phyloP scores from a whole-genome alignment of 2,113 vertebrate species.

The Hippopotamus amphibius region DNA sequence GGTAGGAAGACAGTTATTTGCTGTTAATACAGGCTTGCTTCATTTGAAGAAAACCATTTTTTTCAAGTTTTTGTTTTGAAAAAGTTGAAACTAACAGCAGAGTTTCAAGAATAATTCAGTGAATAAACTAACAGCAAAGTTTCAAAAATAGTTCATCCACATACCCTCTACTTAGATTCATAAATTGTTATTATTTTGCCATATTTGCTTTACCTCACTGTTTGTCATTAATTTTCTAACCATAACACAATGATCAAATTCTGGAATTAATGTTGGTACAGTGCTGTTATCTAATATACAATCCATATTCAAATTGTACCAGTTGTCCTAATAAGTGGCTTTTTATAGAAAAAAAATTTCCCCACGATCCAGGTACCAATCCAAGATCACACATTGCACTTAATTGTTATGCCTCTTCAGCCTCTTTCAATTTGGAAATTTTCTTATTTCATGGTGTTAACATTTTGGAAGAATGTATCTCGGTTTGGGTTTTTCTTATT shows the following conservation, averaged over 20 bases:
- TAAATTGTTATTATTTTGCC: background rate
- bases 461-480: slow-evolving; percentile 14
- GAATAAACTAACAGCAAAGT: background rate
- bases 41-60: slow-evolving; percentile 43
- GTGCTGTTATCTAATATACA: background rate
- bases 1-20: background rate
- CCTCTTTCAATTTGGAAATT: background rate
- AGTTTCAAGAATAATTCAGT: background rate
- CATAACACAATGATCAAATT: background rate
- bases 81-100: background rate
- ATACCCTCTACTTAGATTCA: background rate
- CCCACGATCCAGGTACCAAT: background rate
- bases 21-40: background rate
- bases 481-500: background rate
- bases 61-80: slow-evolving; percentile 33
- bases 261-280: slow-evolving; percentile 14
- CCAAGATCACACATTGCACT: background rate
- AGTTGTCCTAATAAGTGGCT: slow-evolving; percentile 9
- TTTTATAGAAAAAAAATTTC: background rate
- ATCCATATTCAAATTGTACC: slow-evolving; percentile 6
- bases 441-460: background rate
- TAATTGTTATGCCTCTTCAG: background rate
- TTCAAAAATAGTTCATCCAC: background rate
- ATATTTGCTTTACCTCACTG: slow-evolving; percentile 28
- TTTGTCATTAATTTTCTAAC: slow-evolving; percentile 6